Evolutionary conservation across 2,888 invertebrate genomes (phyloP).

Genomic region (Eilema caniola): DNA sequence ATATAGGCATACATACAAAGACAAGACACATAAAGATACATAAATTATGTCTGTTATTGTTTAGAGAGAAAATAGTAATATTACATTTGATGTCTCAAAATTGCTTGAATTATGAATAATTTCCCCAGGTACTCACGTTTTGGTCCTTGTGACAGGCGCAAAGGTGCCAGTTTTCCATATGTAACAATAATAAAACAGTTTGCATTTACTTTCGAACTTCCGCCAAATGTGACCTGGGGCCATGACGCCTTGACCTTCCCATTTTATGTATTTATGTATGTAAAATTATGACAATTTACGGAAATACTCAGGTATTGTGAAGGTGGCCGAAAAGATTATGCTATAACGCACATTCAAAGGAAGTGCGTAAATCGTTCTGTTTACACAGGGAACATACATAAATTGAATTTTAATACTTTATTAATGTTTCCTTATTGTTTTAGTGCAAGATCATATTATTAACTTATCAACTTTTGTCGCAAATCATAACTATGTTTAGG

Average conservation of each 20-base stretch:
- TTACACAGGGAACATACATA: slow-evolving; percentile 44
- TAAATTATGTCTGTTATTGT: no score
- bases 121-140: slow-evolving; percentile 23
- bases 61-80: no score
- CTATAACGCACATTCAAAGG: slow-evolving; percentile 50
- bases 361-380: slow-evolving; percentile 48
- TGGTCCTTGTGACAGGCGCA: slow-evolving; percentile 16
- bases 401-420: slow-evolving; percentile 48
- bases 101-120: slow-evolving; percentile 34
- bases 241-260: slow-evolving; percentile 53
- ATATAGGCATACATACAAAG: no score
- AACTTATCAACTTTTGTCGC: background rate
- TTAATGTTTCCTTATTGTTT: slow-evolving; percentile 10
- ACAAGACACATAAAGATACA: no score
- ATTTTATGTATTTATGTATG: slow-evolving; percentile 52
- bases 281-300: slow-evolving; percentile 56
- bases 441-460: slow-evolving; percentile 22
- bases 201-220: slow-evolving; percentile 55
- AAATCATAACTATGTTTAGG: background rate
- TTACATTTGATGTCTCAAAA: slow-evolving; percentile 7
- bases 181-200: slow-evolving; percentile 38
- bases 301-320: slow-evolving; percentile 57
- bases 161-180: slow-evolving; percentile 29
- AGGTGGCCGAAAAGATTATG: slow-evolving; percentile 48
- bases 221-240: slow-evolving; percentile 58